Percentiles rank a stretch among this genome's conserved stretches.
Conservation (phyloP, 2,797 vertebrate genomes). For the Enteromius afrohamiltoni region DNA sequence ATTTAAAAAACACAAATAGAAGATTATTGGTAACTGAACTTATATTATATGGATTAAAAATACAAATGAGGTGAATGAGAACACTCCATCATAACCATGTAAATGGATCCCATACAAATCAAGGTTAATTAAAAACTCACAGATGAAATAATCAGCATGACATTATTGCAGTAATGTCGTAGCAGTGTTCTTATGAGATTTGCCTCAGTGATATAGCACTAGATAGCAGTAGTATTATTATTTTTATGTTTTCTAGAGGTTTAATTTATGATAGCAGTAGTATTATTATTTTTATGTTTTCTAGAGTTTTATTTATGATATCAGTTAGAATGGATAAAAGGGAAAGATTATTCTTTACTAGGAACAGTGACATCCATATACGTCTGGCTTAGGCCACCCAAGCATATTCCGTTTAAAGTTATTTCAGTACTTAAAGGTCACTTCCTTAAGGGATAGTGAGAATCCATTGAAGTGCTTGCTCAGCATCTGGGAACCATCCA, state of each 20-base stretch:
- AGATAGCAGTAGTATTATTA: too few species aligned
- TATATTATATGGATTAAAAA: not conserved
- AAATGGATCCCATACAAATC: too few species aligned
- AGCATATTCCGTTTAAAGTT: not conserved
- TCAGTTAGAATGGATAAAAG: not conserved
- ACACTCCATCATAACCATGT: not conserved
- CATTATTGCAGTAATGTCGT: too few species aligned
- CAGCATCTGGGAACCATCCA: slow-evolving; percentile 11
- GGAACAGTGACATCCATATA: not conserved
- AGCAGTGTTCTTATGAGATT: too few species aligned
- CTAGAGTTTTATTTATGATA: not conserved
- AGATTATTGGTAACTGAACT: not conserved
- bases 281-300: too few species aligned
- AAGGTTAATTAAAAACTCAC: too few species aligned
- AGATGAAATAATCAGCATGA: too few species aligned
- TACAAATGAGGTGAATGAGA: not conserved
- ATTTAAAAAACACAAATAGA: not conserved
- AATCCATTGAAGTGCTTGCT: slow-evolving; percentile 5
- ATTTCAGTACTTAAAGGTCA: slow-evolving; percentile 21
- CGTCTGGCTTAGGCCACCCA: not conserved
- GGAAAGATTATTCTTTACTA: not conserved
- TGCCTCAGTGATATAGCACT: too few species aligned
- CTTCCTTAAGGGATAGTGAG: not conserved
- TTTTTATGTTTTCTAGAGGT: not conserved
- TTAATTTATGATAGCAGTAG: too few species aligned